phyloP scores from a whole-genome alignment of 2,888 invertebrate genomes.

The Dioctria rufipes region DNA sequence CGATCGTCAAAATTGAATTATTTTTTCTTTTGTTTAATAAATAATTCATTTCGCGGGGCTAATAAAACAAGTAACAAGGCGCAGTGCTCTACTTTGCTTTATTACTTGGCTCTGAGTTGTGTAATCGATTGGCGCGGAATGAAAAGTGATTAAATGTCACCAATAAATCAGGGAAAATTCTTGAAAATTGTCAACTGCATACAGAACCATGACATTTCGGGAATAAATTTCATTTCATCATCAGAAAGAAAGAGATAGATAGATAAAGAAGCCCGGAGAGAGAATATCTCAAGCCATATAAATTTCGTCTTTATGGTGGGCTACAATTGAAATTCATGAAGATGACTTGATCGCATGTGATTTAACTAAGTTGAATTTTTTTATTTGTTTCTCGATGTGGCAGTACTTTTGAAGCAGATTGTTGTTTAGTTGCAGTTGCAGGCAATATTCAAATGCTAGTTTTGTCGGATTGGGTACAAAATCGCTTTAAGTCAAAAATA shows the following conservation, averaged over 20 bases:
- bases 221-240: conserved; percentile 16
- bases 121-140: conserved; percentile 28
- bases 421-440: too few species aligned
- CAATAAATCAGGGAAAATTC: conserved; percentile 48
- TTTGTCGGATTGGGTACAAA: too few species aligned
- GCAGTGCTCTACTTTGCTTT: conserved; percentile 25
- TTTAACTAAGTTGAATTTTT: neutral
- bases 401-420: too few species aligned
- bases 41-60: conserved; percentile 42
- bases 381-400: too few species aligned
- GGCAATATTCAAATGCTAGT: too few species aligned
- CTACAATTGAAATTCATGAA: conserved; percentile 33
- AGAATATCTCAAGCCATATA: conserved; percentile 22
- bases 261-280: neutral
- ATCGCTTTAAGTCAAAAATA: too few species aligned
- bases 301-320: conserved; percentile 14
- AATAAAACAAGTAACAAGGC: conserved; percentile 11
- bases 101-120: conserved; percentile 15
- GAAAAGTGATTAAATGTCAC: conserved; percentile 42
- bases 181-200: conserved; percentile 40
- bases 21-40: conserved; percentile 28
- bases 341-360: conserved; percentile 40
- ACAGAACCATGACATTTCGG: conserved; percentile 31
- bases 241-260: too few species aligned
- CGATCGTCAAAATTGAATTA: conserved; percentile 46